Conservation (phyloP, 2,888 invertebrate genomes). For the Coleophora deauratella region DNA sequence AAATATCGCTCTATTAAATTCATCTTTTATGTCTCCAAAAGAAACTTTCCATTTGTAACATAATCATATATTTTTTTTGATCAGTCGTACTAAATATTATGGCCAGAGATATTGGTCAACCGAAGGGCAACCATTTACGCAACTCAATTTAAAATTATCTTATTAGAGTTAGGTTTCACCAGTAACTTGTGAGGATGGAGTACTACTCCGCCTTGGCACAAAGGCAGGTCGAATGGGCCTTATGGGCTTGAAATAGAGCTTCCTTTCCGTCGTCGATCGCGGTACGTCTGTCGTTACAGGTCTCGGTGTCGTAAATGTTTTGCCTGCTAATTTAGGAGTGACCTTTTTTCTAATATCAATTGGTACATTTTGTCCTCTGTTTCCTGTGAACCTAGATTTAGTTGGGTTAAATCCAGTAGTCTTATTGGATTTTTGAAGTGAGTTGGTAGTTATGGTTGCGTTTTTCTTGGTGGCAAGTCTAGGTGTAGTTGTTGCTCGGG, state of each 20-base stretch:
- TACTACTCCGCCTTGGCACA: constrained; percentile 48
- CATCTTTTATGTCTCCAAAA: too few relatives aligned
- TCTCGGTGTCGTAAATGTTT: constrained; percentile 19
- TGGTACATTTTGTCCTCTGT: constrained; percentile 58
- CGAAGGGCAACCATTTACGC: constrained; percentile 20
- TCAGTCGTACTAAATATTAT: constrained; percentile 35
- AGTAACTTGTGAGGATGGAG: constrained; percentile 26
- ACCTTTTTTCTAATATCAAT: constrained; percentile 47
- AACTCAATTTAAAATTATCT: too few relatives aligned
- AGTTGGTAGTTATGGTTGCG: constrained; percentile 29
- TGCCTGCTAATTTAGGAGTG: constrained; percentile 24
- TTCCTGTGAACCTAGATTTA: constrained; percentile 49
- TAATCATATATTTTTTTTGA: constrained; percentile 17
- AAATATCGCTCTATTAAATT: too few relatives aligned
- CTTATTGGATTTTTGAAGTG: constrained; percentile 48
- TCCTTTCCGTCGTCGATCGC: constrained; percentile 53
- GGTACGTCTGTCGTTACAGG: constrained; percentile 52
- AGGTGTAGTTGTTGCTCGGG: constrained; percentile 30
- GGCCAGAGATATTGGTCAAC: constrained; percentile 42
- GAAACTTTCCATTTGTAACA: too few relatives aligned
- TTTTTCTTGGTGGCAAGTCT: constrained; percentile 42
- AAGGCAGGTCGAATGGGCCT: constrained; percentile 60
- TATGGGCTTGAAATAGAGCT: constrained; percentile 49
- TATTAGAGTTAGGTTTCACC: constrained; percentile 24
- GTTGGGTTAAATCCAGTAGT: constrained; percentile 44